Conservation (phyloP, 2,888 invertebrate genomes). For the Lamellibrachia satsuma region DNA sequence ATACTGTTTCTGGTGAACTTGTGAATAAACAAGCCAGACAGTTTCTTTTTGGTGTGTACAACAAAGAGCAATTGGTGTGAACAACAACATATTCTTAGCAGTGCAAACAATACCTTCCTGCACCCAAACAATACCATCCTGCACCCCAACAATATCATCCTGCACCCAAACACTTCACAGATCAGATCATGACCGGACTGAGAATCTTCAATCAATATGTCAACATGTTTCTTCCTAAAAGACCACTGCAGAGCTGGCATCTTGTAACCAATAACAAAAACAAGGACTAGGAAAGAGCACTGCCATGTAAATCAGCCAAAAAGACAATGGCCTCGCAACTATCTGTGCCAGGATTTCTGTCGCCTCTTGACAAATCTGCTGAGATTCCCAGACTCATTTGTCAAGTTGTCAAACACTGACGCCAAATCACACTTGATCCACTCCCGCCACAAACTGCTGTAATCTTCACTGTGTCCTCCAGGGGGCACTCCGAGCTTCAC, state of each 20-base stretch:
- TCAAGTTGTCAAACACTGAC: constrained; percentile 8
- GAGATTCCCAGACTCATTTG: constrained; percentile 13
- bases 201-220: not conserved
- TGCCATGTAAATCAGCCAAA: not conserved
- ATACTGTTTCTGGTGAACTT: not conserved
- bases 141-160: no score
- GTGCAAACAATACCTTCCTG: not conserved
- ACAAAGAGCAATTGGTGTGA: not conserved
- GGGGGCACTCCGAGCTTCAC: not conserved
- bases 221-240: not conserved
- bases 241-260: not conserved
- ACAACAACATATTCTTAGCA: not conserved
- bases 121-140: no score
- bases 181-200: not conserved
- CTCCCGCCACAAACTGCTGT: not conserved
- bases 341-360: constrained; percentile 9
- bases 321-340: not conserved
- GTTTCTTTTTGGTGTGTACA: not conserved
- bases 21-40: not conserved
- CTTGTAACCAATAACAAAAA: not conserved
- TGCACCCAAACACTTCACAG: not conserved
- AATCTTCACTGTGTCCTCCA: not conserved
- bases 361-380: not conserved
- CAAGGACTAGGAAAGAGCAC: not conserved
- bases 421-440: constrained; percentile 6